Evolutionary conservation across 2,888 invertebrate species (phyloP).

Genomic region (Melinopterus prodromus): DNA sequence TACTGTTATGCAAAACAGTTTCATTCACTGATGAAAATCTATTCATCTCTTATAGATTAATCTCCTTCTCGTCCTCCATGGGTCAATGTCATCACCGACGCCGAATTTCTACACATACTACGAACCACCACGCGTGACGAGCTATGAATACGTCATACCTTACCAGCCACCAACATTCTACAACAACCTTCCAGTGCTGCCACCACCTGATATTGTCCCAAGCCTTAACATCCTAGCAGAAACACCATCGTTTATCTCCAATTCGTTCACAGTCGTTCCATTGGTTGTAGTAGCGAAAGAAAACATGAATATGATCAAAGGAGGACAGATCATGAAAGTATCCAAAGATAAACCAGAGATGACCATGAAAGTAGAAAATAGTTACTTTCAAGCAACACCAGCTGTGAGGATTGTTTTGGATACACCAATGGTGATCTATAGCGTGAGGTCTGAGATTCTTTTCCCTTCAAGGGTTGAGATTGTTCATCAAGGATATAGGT

Average conservation of each 20-base stretch:
- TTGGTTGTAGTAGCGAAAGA: constrained; percentile 55
- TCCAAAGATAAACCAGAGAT: constrained; percentile 56
- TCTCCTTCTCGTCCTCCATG: not conserved
- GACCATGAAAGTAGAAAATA: constrained; percentile 53
- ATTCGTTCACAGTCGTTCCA: constrained; percentile 56
- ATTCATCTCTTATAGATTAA: not conserved
- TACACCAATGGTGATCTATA: constrained; percentile 57
- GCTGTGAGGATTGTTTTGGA: constrained; percentile 59
- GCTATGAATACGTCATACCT: not conserved
- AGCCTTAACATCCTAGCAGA: constrained; percentile 55
- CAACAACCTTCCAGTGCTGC: constrained; percentile 22
- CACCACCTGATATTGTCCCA: constrained; percentile 46
- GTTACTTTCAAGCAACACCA: constrained; percentile 57
- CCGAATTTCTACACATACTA: constrained; percentile 7
- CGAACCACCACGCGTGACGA: not conserved
- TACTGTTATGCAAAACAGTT: not conserved
- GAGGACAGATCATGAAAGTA: constrained; percentile 54
- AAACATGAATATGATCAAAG: constrained; percentile 54
- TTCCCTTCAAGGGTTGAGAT: constrained; percentile 60
- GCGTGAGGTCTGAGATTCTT: constrained; percentile 56
- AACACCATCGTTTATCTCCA: constrained; percentile 53
- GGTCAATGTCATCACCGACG: not conserved
- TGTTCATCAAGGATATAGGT: constrained; percentile 55
- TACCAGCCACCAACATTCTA: constrained; percentile 14
- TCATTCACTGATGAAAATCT: not conserved